A percentile compares a stretch with the other conserved stretches of the same genome.
phyloP scores from a whole-genome alignment of 2,113 vertebrate genomes.

The Empidonax traillii region DNA sequence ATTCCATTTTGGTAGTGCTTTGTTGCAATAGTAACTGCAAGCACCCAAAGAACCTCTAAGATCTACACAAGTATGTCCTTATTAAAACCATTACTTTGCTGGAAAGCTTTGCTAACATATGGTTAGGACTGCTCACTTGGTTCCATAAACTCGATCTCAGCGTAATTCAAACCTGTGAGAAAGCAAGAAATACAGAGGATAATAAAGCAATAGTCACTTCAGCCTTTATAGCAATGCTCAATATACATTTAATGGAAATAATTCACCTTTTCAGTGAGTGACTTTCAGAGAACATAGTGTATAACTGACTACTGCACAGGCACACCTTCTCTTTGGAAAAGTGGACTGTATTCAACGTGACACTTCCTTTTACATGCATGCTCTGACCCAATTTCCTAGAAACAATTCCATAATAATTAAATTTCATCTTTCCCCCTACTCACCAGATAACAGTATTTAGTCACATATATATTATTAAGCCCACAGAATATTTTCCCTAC shows the following conservation, averaged over 20 bases:
- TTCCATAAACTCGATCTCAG: not conserved
- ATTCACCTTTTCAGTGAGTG: not conserved
- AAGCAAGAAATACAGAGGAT: not conserved
- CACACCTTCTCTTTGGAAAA: not conserved
- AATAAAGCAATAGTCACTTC: not conserved
- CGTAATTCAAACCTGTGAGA: not conserved
- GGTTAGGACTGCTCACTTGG: not conserved
- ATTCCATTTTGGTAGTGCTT: not conserved
- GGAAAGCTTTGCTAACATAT: not conserved
- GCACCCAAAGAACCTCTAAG: not conserved
- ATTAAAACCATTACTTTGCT: not conserved
- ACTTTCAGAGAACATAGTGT: not conserved
- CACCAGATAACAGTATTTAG: not conserved
- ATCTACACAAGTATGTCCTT: not conserved
- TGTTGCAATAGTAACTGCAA: not conserved
- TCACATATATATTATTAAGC: not conserved
- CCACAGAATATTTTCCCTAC: not conserved
- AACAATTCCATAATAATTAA: not conserved
- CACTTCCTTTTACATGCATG: not conserved
- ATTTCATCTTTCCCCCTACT: not conserved
- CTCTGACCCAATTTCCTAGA: not conserved
- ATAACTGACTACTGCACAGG: not conserved
- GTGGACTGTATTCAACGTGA: not conserved
- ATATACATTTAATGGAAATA: not conserved
- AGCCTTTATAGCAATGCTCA: not conserved